Evolutionary conservation across 2,113 vertebrate species (phyloP), one percentile per base, ranked within the genome.

Genomic region (Oplegnathus fasciatus): DNA sequence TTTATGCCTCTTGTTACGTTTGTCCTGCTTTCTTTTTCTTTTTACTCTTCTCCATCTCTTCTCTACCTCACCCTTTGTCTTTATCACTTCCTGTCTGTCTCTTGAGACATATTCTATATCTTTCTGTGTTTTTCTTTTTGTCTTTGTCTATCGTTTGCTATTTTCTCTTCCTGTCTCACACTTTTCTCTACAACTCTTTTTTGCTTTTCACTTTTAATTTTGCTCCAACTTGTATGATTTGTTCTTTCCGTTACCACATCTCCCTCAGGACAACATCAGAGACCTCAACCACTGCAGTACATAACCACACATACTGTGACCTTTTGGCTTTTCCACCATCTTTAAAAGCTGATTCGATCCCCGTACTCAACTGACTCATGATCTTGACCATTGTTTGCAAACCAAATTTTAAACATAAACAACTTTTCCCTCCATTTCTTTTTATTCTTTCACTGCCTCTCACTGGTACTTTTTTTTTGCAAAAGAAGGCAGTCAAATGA

Each of bases 201-300:
- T n/a, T n/a, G n/a, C n/a, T n/a, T n/a, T n/a, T n/a, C n/a, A n/a
- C n/a, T 46, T 1, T 10, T 9, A 0, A 10, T 32, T 61, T 22
- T 2, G 6, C 62, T 67, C 5, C 17, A 6, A 1, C n/a, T 55
- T 13, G 17, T 24, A 5, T 58, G 18, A n/a, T 66, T 46, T 40
- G 4, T 66, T 46, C n/a, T 64, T 71, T 58, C 26, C 1, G 17
- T 52, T 20, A 1, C 14, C 5, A 18, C 52, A 14, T 60, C 34
- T 73, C 22, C 54, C 79, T 89, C 82, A 86, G 87, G 72, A 83
- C 4, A 64, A 64, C 71, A 75, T 86, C 54, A 61, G 61, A 69
- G 67, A 80, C 85, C 84, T 89, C 79, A 52, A 15, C 37, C 58
- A 10, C 83, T 82, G 82, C 84, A 80, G 62, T 54, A 28, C 34